These are phyloP conservation scores for Schlechtendalia chinensis DNA, from an alignment of 1,140 invertebrate species.

Conservation along the genomic window DNA sequence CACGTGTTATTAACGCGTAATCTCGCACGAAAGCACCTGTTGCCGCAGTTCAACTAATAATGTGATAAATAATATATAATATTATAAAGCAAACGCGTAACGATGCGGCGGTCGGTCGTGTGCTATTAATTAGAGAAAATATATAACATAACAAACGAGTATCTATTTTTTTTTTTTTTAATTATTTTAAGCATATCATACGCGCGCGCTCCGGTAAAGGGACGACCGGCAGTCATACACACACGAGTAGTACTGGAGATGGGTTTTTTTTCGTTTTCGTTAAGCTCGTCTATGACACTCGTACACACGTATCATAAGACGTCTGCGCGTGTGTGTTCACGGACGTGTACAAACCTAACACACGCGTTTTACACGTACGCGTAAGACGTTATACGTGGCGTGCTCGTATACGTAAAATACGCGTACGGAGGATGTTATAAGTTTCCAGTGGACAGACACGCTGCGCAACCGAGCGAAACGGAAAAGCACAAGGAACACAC, in stretches of 20 bases:
- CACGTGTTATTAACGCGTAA: not conserved
- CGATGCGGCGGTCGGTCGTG: not conserved
- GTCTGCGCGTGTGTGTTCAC: no score
- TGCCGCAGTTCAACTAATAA: not conserved
- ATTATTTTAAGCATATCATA: not conserved
- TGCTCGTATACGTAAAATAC: not conserved
- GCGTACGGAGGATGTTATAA: slow-evolving; percentile 28
- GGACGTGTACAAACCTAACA: not conserved
- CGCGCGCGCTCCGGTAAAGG: not conserved
- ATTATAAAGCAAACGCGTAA: not conserved
- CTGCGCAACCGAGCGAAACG: slow-evolving; percentile 34
- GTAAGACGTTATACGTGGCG: no score
- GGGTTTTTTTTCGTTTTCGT: no score
- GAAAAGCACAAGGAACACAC: slow-evolving; percentile 23
- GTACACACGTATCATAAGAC: no score
- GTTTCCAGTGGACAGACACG: slow-evolving; percentile 46
- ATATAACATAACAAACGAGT: not conserved
- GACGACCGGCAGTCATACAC: not conserved
- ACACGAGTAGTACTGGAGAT: no score
- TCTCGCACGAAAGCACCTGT: slow-evolving; percentile 12
- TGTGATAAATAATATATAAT: not conserved
- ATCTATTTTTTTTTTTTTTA: not conserved
- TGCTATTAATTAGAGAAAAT: slow-evolving; percentile 12
- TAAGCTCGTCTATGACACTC: not conserved
- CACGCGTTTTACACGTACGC: no score